Evolutionary conservation across 2,797 vertebrate species (phyloP).

Genomic region (Cyprinodon diabolis): DNA sequence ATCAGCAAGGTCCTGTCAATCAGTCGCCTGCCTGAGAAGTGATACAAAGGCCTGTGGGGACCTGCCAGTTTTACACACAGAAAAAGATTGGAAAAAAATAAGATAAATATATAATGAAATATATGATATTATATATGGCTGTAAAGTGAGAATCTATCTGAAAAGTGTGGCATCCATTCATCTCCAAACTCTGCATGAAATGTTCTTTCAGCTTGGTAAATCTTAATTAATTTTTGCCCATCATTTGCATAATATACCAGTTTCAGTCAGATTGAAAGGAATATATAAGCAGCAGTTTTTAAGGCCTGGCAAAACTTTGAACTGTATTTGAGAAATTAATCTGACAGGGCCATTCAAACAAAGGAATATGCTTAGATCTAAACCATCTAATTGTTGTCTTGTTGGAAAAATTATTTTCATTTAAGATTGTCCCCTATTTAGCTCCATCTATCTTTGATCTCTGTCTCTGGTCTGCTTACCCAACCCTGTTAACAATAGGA

Average conservation of each 20-base stretch:
- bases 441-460: neutral
- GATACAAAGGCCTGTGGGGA: slow-evolving; percentile 10
- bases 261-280: neutral
- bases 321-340: neutral
- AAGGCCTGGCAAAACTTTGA: neutral
- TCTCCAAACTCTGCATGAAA: neutral
- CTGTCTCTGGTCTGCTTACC: neutral
- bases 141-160: neutral
- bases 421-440: neutral
- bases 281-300: neutral
- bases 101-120: too few relatives aligned
- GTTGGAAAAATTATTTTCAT: neutral
- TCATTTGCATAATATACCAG: too few relatives aligned
- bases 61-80: neutral
- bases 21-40: slow-evolving; percentile 52
- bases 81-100: too few relatives aligned
- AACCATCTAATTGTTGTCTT: neutral
- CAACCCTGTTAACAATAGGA: neutral
- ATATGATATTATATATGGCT: too few relatives aligned
- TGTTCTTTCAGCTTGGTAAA: neutral
- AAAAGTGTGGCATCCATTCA: neutral
- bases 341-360: neutral
- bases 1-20: slow-evolving; percentile 77
- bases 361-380: neutral
- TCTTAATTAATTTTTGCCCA: neutral